A percentile compares a stretch with the other conserved stretches of the same genome.
Conservation (phyloP, 2,888 invertebrate species). For the Lasioglossum oenotherae region DNA sequence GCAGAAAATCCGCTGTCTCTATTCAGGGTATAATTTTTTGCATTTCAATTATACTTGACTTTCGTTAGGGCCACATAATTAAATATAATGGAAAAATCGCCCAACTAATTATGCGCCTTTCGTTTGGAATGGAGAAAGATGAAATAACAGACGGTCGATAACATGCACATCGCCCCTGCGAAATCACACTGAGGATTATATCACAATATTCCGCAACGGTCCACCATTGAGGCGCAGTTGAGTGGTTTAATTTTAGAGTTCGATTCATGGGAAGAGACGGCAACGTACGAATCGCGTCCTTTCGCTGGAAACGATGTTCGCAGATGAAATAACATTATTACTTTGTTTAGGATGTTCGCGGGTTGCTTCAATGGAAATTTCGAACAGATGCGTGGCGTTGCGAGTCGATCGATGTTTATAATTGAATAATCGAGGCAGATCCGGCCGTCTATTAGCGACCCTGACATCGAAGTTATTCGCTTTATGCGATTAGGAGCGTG, state of each 20-base stretch:
- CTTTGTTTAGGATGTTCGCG: not conserved
- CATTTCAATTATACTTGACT: no score
- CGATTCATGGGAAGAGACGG: not conserved
- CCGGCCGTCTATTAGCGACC: not conserved
- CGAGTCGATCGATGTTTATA: not conserved
- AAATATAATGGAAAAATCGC: no score
- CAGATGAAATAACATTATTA: not conserved
- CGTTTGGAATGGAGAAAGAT: no score
- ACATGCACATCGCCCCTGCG: not conserved
- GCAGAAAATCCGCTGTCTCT: no score
- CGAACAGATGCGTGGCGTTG: not conserved
- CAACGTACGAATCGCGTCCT: not conserved
- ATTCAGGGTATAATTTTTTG: no score
- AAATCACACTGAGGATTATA: not conserved
- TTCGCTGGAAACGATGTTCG: no score
- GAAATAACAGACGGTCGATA: no score
- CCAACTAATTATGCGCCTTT: no score
- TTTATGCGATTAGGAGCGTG: slow-evolving; percentile 27
- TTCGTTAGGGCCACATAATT: no score
- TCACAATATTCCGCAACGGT: not conserved
- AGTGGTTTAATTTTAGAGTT: not conserved
- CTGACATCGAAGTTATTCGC: slow-evolving; percentile 16
- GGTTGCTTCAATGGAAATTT: no score
- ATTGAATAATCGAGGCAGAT: slow-evolving; percentile 20
- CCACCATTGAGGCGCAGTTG: not conserved